Conservation (phyloP, 2,113 vertebrate genomes). For the Pelecanus crispus region DNA sequence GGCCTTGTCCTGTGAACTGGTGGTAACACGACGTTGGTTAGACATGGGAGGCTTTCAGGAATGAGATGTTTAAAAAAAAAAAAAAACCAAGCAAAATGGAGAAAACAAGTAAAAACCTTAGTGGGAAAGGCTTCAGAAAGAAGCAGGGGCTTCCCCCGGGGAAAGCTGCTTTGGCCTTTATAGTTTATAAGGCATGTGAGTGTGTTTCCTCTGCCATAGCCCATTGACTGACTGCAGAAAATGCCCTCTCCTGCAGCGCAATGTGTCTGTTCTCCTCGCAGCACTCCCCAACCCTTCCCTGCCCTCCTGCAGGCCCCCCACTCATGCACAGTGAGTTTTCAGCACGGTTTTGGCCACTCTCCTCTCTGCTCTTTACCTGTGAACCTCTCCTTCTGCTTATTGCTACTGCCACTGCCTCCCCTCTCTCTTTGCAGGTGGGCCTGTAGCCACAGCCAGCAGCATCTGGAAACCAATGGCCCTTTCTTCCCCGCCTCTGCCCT, state of each 20-base stretch:
- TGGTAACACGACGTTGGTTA: rapidly evolving
- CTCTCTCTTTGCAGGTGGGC: background rate
- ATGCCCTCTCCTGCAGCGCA: background rate
- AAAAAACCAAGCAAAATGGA: background rate
- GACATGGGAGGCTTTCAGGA: background rate
- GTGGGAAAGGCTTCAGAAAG: background rate
- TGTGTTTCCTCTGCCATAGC: background rate
- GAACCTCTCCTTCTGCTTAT: background rate
- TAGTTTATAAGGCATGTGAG: background rate
- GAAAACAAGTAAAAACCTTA: background rate
- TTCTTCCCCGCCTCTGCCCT: background rate
- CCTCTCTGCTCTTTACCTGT: background rate
- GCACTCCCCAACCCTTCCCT: rapidly evolving
- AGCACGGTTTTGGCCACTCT: background rate
- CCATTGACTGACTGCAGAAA: background rate
- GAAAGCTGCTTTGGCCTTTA: background rate
- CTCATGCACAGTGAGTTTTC: background rate
- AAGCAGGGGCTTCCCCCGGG: background rate
- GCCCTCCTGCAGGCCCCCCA: background rate
- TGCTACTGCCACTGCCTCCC: background rate
- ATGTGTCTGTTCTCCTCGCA: background rate
- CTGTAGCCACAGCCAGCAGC: background rate
- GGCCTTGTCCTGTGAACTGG: background rate
- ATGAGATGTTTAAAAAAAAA: background rate
- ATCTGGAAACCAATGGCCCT: background rate